phyloP scores from a whole-genome alignment of 2,797 vertebrate species.

The Alosa sapidissima region DNA sequence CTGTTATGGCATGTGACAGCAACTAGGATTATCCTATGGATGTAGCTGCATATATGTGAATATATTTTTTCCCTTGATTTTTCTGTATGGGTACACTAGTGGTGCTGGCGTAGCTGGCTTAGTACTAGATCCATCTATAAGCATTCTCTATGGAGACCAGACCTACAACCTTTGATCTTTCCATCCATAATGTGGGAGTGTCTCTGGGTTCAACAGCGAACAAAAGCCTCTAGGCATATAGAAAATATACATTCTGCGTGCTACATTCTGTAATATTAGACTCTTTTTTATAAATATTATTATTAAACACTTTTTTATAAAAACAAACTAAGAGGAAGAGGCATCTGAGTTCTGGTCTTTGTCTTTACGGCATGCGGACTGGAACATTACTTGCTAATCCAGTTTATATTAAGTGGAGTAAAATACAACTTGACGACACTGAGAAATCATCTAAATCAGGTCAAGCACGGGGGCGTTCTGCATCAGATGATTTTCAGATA shows the following conservation, averaged over 20 bases:
- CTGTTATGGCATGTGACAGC: neutral
- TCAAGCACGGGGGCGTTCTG: neutral
- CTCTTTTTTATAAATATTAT: neutral
- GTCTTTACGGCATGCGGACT: neutral
- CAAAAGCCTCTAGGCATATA: neutral
- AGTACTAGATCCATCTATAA: neutral
- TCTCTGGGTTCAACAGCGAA: neutral
- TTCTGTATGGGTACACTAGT: no score
- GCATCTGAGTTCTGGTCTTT: neutral
- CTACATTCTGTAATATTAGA: neutral
- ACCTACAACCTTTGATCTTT: neutral
- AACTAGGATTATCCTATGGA: neutral
- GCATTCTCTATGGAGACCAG: neutral
- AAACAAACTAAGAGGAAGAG: neutral
- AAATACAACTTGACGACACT: neutral
- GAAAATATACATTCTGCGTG: neutral
- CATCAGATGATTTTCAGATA: neutral
- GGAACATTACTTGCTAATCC: neutral
- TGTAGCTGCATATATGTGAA: no score
- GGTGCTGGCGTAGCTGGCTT: neutral
- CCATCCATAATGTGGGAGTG: neutral
- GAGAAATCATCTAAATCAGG: slow-evolving; percentile 1
- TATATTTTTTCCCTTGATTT: no score
- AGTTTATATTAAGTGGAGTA: neutral
- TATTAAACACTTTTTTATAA: neutral